Percentiles rank a stretch among this genome's conserved stretches.
Conservation (phyloP, 2,888 invertebrate species). For the Vanessa cardui region DNA sequence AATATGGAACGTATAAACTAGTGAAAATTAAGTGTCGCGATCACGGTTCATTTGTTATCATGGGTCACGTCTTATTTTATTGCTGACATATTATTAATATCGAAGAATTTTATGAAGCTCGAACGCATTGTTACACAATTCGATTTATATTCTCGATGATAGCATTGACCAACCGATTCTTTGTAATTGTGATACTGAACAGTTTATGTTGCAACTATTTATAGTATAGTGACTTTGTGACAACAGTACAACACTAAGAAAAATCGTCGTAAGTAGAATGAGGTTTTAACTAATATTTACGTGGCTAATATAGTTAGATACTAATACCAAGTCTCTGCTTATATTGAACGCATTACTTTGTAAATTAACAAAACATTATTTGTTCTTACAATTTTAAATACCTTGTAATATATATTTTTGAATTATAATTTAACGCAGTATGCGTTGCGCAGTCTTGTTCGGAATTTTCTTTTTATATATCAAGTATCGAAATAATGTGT, state of each 20-base stretch:
- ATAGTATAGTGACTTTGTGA: not conserved
- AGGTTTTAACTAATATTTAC: too few species aligned
- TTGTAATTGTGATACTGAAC: not conserved
- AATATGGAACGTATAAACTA: conserved; percentile 73
- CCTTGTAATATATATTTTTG: too few species aligned
- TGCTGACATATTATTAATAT: conserved; percentile 78
- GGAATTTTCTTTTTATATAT: too few species aligned
- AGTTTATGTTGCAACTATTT: not conserved
- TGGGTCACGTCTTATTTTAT: conserved; percentile 77
- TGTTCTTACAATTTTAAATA: too few species aligned
- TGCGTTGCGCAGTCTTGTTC: too few species aligned
- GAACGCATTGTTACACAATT: conserved; percentile 66
- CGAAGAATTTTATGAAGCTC: conserved; percentile 64
- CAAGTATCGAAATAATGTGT: not conserved
- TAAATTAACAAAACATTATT: too few species aligned
- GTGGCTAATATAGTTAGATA: too few species aligned
- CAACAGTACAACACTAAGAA: too few species aligned
- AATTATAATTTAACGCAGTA: too few species aligned
- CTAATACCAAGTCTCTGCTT: too few species aligned
- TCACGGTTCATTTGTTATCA: conserved; percentile 71
- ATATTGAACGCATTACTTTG: too few species aligned
- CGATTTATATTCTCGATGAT: conserved; percentile 12
- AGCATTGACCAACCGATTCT: conserved; percentile 24
- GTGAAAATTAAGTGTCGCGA: conserved; percentile 79
- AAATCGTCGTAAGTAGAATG: too few species aligned